phyloP scores from a whole-genome alignment of 2,113 vertebrate genomes.

The Urocolius indicus region DNA sequence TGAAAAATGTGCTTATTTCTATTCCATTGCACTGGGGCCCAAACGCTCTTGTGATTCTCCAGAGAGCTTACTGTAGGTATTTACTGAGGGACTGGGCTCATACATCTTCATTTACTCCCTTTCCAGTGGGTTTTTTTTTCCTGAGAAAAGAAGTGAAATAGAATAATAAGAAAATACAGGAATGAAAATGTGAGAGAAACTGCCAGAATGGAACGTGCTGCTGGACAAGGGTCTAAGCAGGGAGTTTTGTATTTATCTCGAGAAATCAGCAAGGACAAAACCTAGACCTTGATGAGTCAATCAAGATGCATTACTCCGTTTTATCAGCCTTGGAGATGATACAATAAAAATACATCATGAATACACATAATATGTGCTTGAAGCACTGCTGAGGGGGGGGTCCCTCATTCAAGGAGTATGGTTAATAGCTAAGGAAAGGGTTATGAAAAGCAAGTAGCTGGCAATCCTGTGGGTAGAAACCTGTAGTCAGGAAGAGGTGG shows the following conservation, averaged over 20 bases:
- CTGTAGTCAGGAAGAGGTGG: background rate
- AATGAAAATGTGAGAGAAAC: background rate
- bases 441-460: background rate
- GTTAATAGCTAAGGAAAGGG: background rate
- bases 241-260: background rate
- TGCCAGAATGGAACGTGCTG: background rate
- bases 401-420: background rate
- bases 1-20: slow-evolving; percentile 1
- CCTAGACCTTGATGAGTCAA: background rate
- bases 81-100: background rate
- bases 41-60: background rate
- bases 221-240: background rate
- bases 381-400: background rate
- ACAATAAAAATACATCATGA: background rate
- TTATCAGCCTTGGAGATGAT: background rate
- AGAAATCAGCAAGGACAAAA: background rate
- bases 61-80: background rate
- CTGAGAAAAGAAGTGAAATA: background rate
- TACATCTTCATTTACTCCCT: background rate
- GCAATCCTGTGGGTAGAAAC: background rate
- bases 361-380: background rate
- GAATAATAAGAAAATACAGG: background rate
- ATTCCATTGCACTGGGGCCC: background rate
- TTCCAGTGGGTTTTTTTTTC: background rate
- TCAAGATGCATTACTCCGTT: background rate